phyloP scores from a whole-genome alignment of 2,888 invertebrate genomes.

The Nemurella pictetii region DNA sequence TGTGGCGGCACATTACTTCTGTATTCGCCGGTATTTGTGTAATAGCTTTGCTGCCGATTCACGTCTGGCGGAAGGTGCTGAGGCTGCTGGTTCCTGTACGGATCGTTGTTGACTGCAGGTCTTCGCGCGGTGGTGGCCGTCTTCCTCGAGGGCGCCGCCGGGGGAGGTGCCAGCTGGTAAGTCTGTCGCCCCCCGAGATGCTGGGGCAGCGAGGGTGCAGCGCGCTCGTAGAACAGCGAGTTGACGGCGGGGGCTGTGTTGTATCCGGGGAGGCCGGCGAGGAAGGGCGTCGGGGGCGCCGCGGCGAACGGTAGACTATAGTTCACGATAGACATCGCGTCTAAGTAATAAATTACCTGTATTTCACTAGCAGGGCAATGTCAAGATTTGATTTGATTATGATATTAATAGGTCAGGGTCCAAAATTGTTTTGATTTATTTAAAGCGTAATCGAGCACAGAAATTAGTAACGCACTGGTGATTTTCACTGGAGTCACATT shows the following conservation, averaged over 20 bases:
- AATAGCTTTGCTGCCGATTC: conserved; percentile 43
- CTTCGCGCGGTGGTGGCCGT: conserved; percentile 27
- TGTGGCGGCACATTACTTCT: conserved; percentile 5
- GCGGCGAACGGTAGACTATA: conserved; percentile 50
- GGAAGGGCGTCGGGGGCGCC: conserved; percentile 49
- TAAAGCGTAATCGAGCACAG: background rate
- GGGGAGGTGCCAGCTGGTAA: conserved; percentile 41
- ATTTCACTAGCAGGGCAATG: background rate
- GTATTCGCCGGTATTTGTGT: conserved; percentile 26
- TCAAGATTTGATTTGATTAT: background rate
- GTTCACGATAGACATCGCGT: conserved; percentile 50
- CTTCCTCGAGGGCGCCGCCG: conserved; percentile 42
- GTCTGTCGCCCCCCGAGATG: conserved; percentile 44
- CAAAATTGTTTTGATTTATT: background rate
- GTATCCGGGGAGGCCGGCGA: conserved; percentile 44
- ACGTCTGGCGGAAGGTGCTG: conserved; percentile 37
- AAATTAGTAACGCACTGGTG: background rate
- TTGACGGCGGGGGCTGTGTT: conserved; percentile 42
- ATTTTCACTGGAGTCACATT: background rate
- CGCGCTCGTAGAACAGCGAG: conserved; percentile 39
- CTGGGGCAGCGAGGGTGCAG: conserved; percentile 43
- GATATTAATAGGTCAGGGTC: background rate
- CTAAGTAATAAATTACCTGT: background rate
- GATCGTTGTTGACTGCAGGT: conserved; percentile 33
- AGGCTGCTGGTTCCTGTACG: conserved; percentile 37